Evolutionary conservation across 92 coral and sea anemone genomes (phyloP), one percentile per base, ranked within the genome.

Genomic region (Heliopora coerulea): DNA sequence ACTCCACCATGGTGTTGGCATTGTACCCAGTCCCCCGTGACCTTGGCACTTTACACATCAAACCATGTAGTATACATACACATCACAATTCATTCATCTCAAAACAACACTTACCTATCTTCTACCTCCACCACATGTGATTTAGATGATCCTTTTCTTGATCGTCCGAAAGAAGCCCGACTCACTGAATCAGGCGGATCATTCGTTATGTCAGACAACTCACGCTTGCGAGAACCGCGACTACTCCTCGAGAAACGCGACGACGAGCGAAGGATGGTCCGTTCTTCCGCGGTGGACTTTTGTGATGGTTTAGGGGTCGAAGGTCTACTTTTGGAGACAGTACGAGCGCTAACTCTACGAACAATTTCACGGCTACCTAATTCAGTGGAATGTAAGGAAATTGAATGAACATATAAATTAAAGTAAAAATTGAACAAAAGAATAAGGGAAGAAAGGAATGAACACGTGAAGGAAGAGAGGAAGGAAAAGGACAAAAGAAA

Each of bases 221-320:
- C 77, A 14, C 63, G 77, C 23, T 27, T 70, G 25, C 34, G 50
- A 20, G 77, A 70, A 17, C 77, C 77, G 41, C 31, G 63, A 21
- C 62, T 49, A 1, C 62, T 57, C 13, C 77, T 62, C 62, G 77
- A 70, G 77, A 52, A 70, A 28, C 77, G 60, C 49, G 77, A 70
- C 29, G 77, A 70, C 2, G 62, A 54, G 27, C 49, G 77, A 13
- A 28, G 62, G 6, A 32, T 54, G 63, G 32, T 52, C 54, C 32
- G 23, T 27, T 70, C 77, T 6, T 54, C 48, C 40, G 30, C 54
- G 19, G 74, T 1, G 7, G 56, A 31, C 57, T 44, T 3, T 29
- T 50, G 59, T n/a, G 49, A 50, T 9, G 77, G 62, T 70, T 70
- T 70, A 19, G 77, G 77, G 4, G 77, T 70, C 3, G 77, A 48